Evolutionary conservation across 2,888 invertebrate genomes (phyloP).

Genomic region (Tipula vernalis): DNA sequence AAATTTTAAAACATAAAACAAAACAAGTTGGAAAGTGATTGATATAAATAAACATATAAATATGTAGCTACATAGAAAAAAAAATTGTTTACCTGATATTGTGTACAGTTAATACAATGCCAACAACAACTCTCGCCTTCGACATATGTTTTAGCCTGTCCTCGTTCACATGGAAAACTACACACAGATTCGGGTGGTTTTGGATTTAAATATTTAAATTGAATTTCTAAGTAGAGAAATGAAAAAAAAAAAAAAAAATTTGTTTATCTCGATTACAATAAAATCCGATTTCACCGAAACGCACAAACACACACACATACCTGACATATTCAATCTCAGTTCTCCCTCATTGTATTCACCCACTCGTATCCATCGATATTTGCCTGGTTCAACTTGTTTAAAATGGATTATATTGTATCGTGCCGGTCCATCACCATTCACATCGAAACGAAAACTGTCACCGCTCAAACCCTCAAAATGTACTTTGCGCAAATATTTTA

Average conservation of each 20-base stretch:
- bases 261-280: background rate
- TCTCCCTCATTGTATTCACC: slow-evolving; percentile 78
- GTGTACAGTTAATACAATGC: slow-evolving; percentile 84
- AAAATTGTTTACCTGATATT: slow-evolving; percentile 53
- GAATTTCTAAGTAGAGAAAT: slow-evolving; percentile 47
- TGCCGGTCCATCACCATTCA: slow-evolving; percentile 85
- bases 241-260: background rate
- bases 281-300: background rate
- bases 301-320: slow-evolving; percentile 38
- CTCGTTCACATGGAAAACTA: slow-evolving; percentile 74
- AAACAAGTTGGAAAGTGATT: background rate
- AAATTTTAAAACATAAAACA: background rate
- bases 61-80: background rate
- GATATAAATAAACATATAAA: background rate
- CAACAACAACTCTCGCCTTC: slow-evolving; percentile 91
- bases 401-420: slow-evolving; percentile 94
- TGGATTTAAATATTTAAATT: slow-evolving; percentile 67
- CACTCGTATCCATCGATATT: slow-evolving; percentile 74
- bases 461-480: slow-evolving; percentile 79
- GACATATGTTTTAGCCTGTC: slow-evolving; percentile 84
- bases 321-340: slow-evolving; percentile 63
- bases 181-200: slow-evolving; percentile 81
- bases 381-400: slow-evolving; percentile 61
- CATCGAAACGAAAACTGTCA: slow-evolving; percentile 81
- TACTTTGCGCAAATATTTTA: slow-evolving; percentile 73